Conservation (phyloP, 2,113 vertebrate genomes). For the Semnornis frantzii region DNA sequence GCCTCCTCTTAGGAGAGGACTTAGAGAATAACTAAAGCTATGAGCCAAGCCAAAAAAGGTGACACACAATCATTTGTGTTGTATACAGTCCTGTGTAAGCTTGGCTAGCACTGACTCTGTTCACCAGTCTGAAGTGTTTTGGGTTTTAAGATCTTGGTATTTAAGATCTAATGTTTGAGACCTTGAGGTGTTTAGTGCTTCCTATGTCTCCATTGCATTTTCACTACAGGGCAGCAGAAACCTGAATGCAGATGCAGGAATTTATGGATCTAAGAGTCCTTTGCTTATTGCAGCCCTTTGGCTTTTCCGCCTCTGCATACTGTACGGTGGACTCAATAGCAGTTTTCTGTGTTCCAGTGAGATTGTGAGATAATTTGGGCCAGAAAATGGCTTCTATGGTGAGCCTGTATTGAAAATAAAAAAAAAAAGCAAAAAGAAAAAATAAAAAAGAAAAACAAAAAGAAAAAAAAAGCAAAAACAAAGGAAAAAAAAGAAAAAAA, state of each 20-base stretch:
- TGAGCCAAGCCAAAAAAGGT: neutral
- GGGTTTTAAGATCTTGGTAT: neutral
- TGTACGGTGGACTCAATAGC: neutral
- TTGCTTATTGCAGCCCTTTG: neutral
- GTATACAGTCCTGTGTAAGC: too few species aligned
- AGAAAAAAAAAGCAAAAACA: too few species aligned
- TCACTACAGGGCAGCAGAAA: neutral
- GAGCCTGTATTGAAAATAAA: neutral
- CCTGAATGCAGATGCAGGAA: neutral
- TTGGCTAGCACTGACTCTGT: neutral
- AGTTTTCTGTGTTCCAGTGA: neutral
- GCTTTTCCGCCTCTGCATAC: neutral
- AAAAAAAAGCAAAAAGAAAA: too few species aligned
- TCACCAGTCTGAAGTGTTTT: neutral
- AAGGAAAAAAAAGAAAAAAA: too few species aligned
- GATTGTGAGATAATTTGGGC: neutral
- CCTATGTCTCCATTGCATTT: neutral
- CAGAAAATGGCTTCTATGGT: neutral
- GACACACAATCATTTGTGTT: neutral
- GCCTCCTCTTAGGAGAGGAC: neutral
- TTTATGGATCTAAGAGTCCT: neutral
- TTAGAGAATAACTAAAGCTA: neutral
- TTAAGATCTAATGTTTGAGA: neutral
- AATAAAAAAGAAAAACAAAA: too few species aligned
- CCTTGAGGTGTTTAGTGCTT: neutral